A percentile compares a stretch with the other conserved stretches of the same genome.
Evolutionary conservation across 2,797 vertebrate genomes (phyloP).

Genomic region (Crocidura indochinensis): DNA sequence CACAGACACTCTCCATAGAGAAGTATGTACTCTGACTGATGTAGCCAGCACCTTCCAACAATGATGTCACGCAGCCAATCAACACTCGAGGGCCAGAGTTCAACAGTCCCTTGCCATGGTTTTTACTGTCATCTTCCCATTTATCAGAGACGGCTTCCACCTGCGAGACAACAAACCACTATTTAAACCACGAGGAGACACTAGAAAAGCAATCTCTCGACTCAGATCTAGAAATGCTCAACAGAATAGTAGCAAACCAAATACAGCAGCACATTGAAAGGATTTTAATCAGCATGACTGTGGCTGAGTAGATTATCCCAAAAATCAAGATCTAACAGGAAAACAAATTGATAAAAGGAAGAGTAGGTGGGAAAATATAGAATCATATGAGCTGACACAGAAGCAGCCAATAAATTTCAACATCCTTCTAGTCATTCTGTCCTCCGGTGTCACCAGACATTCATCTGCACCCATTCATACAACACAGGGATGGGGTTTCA

Average conservation of each 20-base stretch:
- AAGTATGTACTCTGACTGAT: constrained; percentile 96
- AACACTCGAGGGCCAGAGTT: constrained; percentile 90
- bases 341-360: background rate
- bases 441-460: background rate
- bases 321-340: background rate
- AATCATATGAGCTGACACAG: background rate
- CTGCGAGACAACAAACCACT: constrained; percentile 86
- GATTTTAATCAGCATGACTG: background rate
- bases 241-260: background rate
- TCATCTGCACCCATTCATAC: background rate
- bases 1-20: constrained; percentile 90
- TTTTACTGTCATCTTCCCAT: constrained; percentile 90
- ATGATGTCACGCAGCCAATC: constrained; percentile 95
- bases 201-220: background rate
- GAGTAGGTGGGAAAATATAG: background rate
- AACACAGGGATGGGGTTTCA: background rate
- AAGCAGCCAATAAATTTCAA: constrained; percentile 4
- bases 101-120: constrained; percentile 64
- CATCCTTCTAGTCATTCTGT: background rate
- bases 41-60: constrained; percentile 91
- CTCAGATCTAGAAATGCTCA: background rate
- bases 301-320: background rate
- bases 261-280: background rate
- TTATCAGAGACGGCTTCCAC: constrained; percentile 91
- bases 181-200: too few species aligned